Evolutionary conservation across 2,113 vertebrate genomes (phyloP).

Genomic region (Diphyllodes magnificus): DNA sequence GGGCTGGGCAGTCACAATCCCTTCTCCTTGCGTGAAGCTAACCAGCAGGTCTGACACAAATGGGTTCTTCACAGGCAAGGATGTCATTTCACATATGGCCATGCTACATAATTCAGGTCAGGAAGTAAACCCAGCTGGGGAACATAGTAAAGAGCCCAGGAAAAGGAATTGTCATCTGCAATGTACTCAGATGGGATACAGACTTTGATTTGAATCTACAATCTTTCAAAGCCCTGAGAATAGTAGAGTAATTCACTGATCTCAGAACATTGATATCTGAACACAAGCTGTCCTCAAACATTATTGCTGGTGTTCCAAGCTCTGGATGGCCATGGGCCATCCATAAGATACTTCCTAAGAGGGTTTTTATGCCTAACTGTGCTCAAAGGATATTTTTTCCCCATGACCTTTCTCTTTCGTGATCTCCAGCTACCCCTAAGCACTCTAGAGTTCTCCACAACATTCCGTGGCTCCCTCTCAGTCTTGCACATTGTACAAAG

Average conservation of each 20-base stretch:
- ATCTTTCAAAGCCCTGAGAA: background rate
- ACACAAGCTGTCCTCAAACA: background rate
- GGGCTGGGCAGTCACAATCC: background rate
- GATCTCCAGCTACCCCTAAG: background rate
- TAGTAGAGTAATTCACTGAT: background rate
- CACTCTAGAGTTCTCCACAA: background rate
- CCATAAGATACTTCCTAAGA: background rate
- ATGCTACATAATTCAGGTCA: background rate
- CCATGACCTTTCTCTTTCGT: background rate
- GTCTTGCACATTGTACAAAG: background rate
- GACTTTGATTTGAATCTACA: background rate
- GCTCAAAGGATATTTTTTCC: background rate
- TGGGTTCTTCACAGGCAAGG: background rate
- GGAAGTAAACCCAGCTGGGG: background rate
- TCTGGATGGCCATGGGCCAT: background rate
- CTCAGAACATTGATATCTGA: background rate
- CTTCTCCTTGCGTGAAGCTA: background rate
- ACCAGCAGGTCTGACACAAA: background rate
- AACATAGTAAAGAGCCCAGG: background rate
- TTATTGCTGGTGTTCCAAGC: background rate
- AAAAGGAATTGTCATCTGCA: background rate
- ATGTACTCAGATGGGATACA: background rate
- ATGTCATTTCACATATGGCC: background rate
- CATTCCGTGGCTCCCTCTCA: background rate
- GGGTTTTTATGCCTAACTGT: background rate